Base-by-base conservation (phyloP, 1,140 invertebrate genomes). In the Teleopsis dalmanni region DNA sequence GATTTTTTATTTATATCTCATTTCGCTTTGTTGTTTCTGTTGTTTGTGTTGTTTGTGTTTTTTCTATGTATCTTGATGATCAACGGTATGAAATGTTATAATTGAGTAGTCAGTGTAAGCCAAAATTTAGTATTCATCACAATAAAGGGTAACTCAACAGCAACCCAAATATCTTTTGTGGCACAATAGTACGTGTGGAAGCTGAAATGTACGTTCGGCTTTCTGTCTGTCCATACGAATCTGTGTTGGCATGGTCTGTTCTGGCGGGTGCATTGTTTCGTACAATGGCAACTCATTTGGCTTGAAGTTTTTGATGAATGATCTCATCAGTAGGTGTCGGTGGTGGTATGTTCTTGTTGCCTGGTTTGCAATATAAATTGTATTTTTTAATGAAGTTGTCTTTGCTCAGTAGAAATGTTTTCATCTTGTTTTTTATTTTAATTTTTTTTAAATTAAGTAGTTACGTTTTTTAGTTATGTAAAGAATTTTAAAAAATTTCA, bases 241-340 rank as follows among this genome's bases (percentile, higher is more conserved):
- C 19, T 16, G 18, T 40, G 18, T 40, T 22, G 10, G 16, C 8
- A 36, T 13, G 14, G 6, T 40, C 22, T 44, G 42, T 33, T 44
- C 27, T 21, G 25, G 26, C 31, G 33, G 36, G 21, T 26, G 42
- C 3, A 44, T 18, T 36, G 11, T 23, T 26, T 27, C 27, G 47
- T 48, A 52, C 62, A 65, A 65, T 65, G 57, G 62, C 55, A 62
- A 65, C 60, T 65, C 62, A 62, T 65, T 65, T 65, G 43, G 56
- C 25, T 59, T 50, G 58, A 59, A 50, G 38, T 55, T 48, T 54
- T 61, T 66, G 63, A 66, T 65, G 63, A 66, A 66, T 66, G 63
- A 66, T 65, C 62, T 63, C 63, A 66, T 65, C 63, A 66, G 53
- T 54, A 51, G 49, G 60, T 65, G 62, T 52, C 53, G 47, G 48